Evolutionary conservation across 2,113 vertebrate species (phyloP).

Genomic region (Ctenodactylus gundi): DNA sequence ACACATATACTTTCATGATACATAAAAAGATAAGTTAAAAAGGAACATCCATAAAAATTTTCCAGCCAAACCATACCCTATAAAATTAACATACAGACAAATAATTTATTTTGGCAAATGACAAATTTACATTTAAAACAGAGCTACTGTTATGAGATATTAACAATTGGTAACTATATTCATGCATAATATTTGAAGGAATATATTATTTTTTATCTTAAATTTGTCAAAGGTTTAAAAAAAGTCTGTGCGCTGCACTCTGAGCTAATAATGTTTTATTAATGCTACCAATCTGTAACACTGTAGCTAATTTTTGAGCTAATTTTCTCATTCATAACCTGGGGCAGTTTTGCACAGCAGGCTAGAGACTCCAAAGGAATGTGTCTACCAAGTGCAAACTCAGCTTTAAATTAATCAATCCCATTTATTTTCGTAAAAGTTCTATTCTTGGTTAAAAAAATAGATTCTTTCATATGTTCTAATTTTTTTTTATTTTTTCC

Average conservation of each 20-base stretch:
- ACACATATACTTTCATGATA: neutral
- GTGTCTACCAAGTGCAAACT: slow-evolving; percentile 76
- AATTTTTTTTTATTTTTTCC: slow-evolving; percentile 30
- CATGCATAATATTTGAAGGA: slow-evolving; percentile 76
- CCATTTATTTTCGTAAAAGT: slow-evolving; percentile 81
- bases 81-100: slow-evolving; percentile 56
- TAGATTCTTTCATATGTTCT: slow-evolving; percentile 51
- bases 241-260: slow-evolving; percentile 83
- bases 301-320: slow-evolving; percentile 89
- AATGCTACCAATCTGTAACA: slow-evolving; percentile 87
- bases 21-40: neutral
- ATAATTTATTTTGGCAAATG: slow-evolving; percentile 41
- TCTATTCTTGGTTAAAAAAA: slow-evolving; percentile 66
- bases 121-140: slow-evolving; percentile 85
- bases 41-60: neutral
- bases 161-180: slow-evolving; percentile 86
- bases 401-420: slow-evolving; percentile 81
- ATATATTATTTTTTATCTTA: slow-evolving; percentile 84
- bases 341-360: slow-evolving; percentile 73
- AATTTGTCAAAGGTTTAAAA: slow-evolving; percentile 84
- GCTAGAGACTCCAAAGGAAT: slow-evolving; percentile 78
- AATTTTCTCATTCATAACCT: slow-evolving; percentile 85
- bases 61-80: neutral
- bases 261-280: slow-evolving; percentile 88
- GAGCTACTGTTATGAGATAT: slow-evolving; percentile 86